Percentiles rank a stretch among this genome's conserved stretches.
Conservation (phyloP, 2,888 invertebrate species). For the Selenia dentaria region DNA sequence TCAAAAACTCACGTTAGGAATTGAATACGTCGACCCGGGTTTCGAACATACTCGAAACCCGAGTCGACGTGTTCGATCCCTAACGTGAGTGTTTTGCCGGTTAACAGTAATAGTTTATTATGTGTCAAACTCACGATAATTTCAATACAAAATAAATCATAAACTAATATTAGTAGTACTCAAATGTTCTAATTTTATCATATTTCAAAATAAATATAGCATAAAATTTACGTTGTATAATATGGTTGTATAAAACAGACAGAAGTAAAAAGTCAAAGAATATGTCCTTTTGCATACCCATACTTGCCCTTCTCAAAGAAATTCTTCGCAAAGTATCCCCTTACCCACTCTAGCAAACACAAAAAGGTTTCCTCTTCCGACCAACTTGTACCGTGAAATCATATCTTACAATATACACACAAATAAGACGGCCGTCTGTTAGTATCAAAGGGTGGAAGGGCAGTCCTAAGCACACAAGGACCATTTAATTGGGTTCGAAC, state of each 20-base stretch:
- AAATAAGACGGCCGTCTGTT: conserved; percentile 35
- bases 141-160: too few species aligned
- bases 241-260: neutral
- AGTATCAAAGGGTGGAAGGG: conserved; percentile 29
- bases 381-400: conserved; percentile 31
- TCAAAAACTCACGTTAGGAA: too few species aligned
- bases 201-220: too few species aligned
- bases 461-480: conserved; percentile 67
- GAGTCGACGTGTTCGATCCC: too few species aligned
- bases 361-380: conserved; percentile 32
- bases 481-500: conserved; percentile 73
- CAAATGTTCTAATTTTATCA: too few species aligned
- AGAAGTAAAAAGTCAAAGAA: conserved; percentile 7
- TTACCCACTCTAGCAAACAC: conserved; percentile 26
- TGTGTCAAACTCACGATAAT: too few species aligned
- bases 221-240: too few species aligned
- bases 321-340: conserved; percentile 35
- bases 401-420: conserved; percentile 33
- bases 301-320: conserved; percentile 4
- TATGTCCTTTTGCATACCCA: neutral
- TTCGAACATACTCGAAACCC: too few species aligned
- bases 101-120: too few species aligned
- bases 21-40: too few species aligned
- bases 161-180: too few species aligned
- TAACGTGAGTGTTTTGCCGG: too few species aligned